Percentiles rank a stretch among this genome's conserved stretches.
phyloP scores from a whole-genome alignment of 2,797 vertebrate genomes.

The Pipistrellus nathusii region DNA sequence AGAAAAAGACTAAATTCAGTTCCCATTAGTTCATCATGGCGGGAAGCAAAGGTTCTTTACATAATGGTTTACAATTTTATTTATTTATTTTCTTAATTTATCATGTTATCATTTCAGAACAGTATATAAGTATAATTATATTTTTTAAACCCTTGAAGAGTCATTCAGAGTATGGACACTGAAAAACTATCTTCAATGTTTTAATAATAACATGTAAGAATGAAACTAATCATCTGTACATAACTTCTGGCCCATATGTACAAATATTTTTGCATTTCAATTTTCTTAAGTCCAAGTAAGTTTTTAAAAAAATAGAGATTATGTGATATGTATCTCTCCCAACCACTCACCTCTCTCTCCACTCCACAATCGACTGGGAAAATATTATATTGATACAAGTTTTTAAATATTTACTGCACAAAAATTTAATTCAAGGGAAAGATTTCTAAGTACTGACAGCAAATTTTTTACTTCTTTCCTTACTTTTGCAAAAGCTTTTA shows the following conservation, averaged over 20 bases:
- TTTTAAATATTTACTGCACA: conserved; percentile 7
- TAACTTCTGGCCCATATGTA: neutral
- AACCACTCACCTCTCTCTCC: neutral
- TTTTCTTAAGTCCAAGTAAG: neutral
- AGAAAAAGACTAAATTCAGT: neutral
- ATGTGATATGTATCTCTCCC: neutral
- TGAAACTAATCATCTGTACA: neutral
- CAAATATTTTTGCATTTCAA: conserved; percentile 34
- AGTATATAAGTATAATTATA: neutral
- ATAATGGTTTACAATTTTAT: neutral
- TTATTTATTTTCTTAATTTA: neutral
- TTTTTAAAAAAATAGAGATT: neutral
- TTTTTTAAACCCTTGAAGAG: neutral
- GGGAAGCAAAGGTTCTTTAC: neutral
- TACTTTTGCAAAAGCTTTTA: conserved; percentile 52
- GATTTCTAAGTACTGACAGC: neutral
- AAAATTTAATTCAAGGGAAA: conserved; percentile 21
- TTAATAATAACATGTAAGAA: conserved; percentile 24
- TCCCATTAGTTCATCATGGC: neutral
- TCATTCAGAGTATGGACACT: neutral
- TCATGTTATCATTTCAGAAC: conserved; percentile 6
- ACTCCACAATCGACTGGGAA: neutral
- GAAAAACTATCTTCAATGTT: conserved; percentile 9
- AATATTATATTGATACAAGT: neutral
- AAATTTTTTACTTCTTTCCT: neutral